phyloP scores from a whole-genome alignment of 2,888 invertebrate species.

The Pinctada fucata region DNA sequence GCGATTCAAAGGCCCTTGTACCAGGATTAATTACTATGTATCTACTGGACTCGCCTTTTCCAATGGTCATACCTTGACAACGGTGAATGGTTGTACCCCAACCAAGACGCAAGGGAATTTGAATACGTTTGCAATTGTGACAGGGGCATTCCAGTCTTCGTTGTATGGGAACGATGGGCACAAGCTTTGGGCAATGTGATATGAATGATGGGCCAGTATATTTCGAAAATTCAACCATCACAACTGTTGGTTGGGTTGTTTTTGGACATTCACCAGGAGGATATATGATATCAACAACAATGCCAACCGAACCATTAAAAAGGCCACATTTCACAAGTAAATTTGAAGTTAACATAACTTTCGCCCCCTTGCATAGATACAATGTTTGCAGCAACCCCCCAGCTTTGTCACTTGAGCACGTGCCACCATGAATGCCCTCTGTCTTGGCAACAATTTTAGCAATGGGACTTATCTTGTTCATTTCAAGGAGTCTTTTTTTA shows the following conservation, averaged over 20 bases:
- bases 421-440: constrained; percentile 30
- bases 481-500: constrained; percentile 27
- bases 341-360: constrained; percentile 44
- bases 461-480: constrained; percentile 36
- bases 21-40: constrained; percentile 49
- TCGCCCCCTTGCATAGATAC: constrained; percentile 36
- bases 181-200: constrained; percentile 31
- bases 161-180: constrained; percentile 52
- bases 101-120: constrained; percentile 49
- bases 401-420: constrained; percentile 20
- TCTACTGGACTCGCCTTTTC: constrained; percentile 41
- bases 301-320: constrained; percentile 44
- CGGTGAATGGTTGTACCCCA: constrained; percentile 53
- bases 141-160: constrained; percentile 46
- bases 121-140: constrained; percentile 38
- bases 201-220: constrained; percentile 54
- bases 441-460: constrained; percentile 26
- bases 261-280: constrained; percentile 16
- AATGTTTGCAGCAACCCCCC: constrained; percentile 25
- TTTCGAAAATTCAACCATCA: constrained; percentile 41
- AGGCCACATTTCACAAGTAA: constrained; percentile 40
- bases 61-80: constrained; percentile 58
- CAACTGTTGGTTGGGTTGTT: constrained; percentile 33
- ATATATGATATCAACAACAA: constrained; percentile 43
- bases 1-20: constrained; percentile 33